Percentiles rank a stretch among this genome's conserved stretches.
Evolutionary conservation across 2,888 invertebrate species (phyloP).

Genomic region (Micropterix aruncella): DNA sequence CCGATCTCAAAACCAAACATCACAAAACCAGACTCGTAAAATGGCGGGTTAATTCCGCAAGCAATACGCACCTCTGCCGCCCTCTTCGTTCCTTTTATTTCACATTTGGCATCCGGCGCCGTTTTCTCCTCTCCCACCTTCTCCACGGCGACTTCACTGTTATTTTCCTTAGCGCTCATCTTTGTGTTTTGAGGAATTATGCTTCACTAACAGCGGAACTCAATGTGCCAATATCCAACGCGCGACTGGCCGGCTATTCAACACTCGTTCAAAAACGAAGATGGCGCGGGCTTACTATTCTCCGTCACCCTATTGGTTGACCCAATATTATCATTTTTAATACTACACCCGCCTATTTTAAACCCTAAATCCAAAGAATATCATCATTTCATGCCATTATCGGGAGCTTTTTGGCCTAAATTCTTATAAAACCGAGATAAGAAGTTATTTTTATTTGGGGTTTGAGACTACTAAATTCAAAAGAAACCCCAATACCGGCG

Average conservation of each 20-base stretch:
- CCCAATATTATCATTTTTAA: too few species aligned
- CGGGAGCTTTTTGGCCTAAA: too few species aligned
- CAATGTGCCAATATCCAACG: constrained; percentile 45
- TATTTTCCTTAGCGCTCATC: constrained; percentile 70
- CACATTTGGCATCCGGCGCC: constrained; percentile 59
- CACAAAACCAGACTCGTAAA: constrained; percentile 27
- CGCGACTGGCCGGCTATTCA: constrained; percentile 55
- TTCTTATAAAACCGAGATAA: not conserved
- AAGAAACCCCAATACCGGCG: constrained; percentile 6
- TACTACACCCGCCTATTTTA: too few species aligned
- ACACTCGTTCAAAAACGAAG: constrained; percentile 70
- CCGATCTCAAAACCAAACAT: too few species aligned
- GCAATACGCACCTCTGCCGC: constrained; percentile 66
- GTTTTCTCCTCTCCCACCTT: constrained; percentile 67
- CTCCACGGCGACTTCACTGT: constrained; percentile 72
- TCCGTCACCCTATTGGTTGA: constrained; percentile 27
- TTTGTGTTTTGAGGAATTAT: constrained; percentile 15
- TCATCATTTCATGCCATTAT: too few species aligned
- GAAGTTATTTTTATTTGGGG: constrained; percentile 30
- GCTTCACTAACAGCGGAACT: constrained; percentile 23
- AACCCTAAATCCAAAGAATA: too few species aligned
- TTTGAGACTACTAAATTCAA: constrained; percentile 35
- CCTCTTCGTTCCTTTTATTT: constrained; percentile 77
- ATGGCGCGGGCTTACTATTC: constrained; percentile 58
- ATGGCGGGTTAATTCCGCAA: constrained; percentile 34